phyloP scores from a whole-genome alignment of 1,140 invertebrate genomes.

The Drosophila sulfurigaster region DNA sequence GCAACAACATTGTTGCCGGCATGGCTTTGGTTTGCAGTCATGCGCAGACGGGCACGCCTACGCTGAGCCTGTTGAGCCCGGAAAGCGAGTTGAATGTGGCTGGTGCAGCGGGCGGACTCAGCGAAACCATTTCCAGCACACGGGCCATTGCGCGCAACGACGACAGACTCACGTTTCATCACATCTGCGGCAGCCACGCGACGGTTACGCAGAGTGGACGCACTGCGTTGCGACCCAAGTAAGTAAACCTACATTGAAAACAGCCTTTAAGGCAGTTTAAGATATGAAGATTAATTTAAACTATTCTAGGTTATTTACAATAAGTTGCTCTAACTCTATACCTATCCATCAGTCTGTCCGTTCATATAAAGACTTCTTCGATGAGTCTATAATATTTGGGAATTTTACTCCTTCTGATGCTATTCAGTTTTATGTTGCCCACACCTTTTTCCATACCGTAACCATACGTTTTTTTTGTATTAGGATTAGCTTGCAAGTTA shows the following conservation, averaged over 20 bases:
- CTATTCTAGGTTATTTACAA: no score
- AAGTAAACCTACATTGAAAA: conserved; percentile 75
- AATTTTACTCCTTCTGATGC: no score
- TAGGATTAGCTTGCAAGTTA: no score
- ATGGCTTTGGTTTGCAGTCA: conserved; percentile 64
- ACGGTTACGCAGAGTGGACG: conserved; percentile 95
- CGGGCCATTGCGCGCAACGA: conserved; percentile 85
- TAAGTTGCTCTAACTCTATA: no score
- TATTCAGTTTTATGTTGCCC: no score
- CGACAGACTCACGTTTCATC: conserved; percentile 94
- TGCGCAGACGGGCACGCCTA: conserved; percentile 63
- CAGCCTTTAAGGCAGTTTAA: no score
- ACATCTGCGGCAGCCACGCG: conserved; percentile 95
- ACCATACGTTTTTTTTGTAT: no score
- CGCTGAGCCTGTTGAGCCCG: conserved; percentile 72
- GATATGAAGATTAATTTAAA: no score
- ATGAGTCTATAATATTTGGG: no score
- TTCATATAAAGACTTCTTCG: no score
- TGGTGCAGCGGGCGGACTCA: conserved; percentile 60
- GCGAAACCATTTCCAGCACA: conserved; percentile 69
- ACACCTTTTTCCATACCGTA: no score
- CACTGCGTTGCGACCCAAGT: conserved; percentile 96
- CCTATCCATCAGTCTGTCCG: no score
- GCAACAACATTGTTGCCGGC: conserved; percentile 87
- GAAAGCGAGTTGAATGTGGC: conserved; percentile 74